Evolutionary conservation across 2,888 invertebrate species (phyloP).

Genomic region (Himalopsyche anomala): DNA sequence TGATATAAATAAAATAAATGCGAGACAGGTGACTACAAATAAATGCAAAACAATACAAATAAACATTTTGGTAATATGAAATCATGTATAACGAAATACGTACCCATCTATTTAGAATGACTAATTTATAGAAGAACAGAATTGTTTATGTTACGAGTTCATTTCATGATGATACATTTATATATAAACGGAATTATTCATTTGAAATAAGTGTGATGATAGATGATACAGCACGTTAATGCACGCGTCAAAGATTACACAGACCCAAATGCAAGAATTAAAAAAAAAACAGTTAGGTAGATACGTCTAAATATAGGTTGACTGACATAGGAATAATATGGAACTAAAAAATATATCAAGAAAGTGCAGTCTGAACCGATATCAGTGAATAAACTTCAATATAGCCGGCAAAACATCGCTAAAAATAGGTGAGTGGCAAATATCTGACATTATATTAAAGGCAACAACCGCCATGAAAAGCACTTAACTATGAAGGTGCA

Average conservation of each 20-base stretch:
- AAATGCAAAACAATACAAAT: too few species aligned
- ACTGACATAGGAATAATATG: slow-evolving; percentile 50
- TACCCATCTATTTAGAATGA: neutral
- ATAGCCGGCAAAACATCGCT: slow-evolving; percentile 63
- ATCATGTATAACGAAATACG: neutral
- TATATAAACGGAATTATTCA: neutral
- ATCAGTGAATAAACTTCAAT: slow-evolving; percentile 56
- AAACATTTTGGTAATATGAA: too few species aligned
- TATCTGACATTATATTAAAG: slow-evolving; percentile 53
- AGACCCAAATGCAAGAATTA: slow-evolving; percentile 49
- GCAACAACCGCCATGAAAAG: slow-evolving; percentile 41
- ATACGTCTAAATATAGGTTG: slow-evolving; percentile 60
- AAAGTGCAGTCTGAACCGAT: slow-evolving; percentile 53
- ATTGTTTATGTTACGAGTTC: neutral
- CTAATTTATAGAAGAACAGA: neutral
- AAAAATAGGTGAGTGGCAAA: slow-evolving; percentile 62
- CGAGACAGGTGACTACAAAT: too few species aligned
- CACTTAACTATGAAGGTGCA: neutral
- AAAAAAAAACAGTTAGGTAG: slow-evolving; percentile 52
- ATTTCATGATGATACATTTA: neutral
- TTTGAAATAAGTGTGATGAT: slow-evolving; percentile 32
- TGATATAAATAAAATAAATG: too few species aligned
- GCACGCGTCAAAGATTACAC: slow-evolving; percentile 41
- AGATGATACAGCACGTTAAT: slow-evolving; percentile 28
- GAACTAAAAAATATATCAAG: slow-evolving; percentile 54